These are phyloP conservation scores for Nephrotoma appendiculata DNA, from an alignment of 2,888 invertebrate species.

Conservation along the genomic window DNA sequence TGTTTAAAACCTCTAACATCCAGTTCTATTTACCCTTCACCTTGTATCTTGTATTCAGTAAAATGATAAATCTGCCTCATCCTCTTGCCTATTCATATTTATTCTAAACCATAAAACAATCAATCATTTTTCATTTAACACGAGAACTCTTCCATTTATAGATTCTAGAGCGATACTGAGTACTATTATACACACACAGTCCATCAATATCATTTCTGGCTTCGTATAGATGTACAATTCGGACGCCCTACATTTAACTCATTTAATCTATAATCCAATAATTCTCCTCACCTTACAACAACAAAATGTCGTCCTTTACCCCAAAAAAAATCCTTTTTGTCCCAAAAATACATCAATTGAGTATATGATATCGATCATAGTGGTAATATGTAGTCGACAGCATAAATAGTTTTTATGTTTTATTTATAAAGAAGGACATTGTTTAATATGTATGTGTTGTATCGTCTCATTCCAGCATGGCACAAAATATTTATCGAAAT, in stretches of 20 bases:
- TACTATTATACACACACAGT: not conserved
- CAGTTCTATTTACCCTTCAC: too few species aligned
- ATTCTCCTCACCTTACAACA: not conserved
- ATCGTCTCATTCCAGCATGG: not conserved
- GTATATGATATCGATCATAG: not conserved
- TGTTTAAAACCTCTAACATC: too few species aligned
- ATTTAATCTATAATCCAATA: not conserved
- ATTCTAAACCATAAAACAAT: not conserved
- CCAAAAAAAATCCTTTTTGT: not conserved
- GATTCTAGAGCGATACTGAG: not conserved
- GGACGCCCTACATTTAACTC: not conserved
- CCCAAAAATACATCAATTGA: not conserved
- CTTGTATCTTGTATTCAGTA: too few species aligned
- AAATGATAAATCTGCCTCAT: too few species aligned
- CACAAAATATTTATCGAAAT: not conserved
- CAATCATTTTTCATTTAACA: not conserved
- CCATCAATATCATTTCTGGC: not conserved
- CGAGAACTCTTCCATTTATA: not conserved
- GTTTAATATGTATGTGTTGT: not conserved
- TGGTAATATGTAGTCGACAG: not conserved
- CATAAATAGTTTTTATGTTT: not conserved
- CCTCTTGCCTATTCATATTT: too few species aligned
- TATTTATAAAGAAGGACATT: not conserved
- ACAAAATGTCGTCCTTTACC: not conserved
- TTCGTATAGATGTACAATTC: not conserved